Evolutionary conservation across 1,140 invertebrate genomes (phyloP).

Genomic region (Kradibia gibbosae): DNA sequence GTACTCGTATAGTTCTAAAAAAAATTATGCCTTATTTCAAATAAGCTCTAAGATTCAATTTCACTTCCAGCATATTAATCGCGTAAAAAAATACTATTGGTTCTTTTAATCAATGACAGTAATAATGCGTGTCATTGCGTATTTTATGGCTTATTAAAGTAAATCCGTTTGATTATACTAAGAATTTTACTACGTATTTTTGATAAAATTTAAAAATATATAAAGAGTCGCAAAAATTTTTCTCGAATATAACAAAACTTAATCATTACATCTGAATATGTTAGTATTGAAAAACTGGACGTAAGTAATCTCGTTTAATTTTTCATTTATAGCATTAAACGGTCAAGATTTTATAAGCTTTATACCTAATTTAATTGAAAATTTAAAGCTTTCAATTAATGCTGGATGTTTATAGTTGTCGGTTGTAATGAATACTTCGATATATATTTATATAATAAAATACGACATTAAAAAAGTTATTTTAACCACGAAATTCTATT

Average conservation of each 20-base stretch:
- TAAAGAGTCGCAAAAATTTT: no score
- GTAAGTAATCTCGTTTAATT: conserved; percentile 20
- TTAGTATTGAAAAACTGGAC: background rate
- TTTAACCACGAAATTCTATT: background rate
- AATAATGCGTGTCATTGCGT: no score
- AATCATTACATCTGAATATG: background rate
- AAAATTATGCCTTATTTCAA: no score
- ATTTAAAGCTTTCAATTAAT: background rate
- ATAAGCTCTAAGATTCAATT: no score
- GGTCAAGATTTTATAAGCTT: conserved; percentile 1
- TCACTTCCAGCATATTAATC: no score
- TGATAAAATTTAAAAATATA: no score
- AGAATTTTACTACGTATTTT: no score
- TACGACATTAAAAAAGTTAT: background rate
- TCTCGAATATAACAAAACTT: background rate
- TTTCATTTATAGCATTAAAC: conserved; percentile 33
- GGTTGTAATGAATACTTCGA: background rate
- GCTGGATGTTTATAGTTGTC: background rate
- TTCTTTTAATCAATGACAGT: no score
- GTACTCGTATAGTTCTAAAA: no score
- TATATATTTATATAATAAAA: conserved; percentile 3
- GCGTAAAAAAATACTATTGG: no score
- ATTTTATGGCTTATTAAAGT: no score
- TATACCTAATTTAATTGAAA: conserved; percentile 22
- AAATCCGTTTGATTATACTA: no score